Conservation (phyloP, 2,113 vertebrate genomes). For the Amphiprion ocellaris region DNA sequence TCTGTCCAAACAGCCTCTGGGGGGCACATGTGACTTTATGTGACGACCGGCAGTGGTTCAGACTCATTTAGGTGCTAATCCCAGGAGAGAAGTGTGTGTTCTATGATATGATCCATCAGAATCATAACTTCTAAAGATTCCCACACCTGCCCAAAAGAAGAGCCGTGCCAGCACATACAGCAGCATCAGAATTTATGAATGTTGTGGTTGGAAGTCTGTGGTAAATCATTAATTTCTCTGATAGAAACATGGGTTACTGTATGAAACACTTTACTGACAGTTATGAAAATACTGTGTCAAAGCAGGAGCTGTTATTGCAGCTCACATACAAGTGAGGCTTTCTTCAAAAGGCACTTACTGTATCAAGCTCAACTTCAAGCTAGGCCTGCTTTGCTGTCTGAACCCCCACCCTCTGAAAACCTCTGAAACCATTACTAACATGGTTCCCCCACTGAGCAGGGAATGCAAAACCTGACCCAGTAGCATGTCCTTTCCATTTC, state of each 20-base stretch:
- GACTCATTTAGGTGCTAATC: slow-evolving; percentile 36
- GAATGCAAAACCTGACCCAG: slow-evolving; percentile 29
- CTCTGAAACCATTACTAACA: slow-evolving; percentile 8
- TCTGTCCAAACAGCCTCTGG: slow-evolving; percentile 31
- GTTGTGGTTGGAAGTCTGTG: not conserved
- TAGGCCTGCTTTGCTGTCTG: not conserved
- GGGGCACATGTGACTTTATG: not conserved
- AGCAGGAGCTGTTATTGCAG: slow-evolving; percentile 1
- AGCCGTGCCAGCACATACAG: slow-evolving; percentile 24
- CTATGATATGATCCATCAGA: slow-evolving; percentile 23
- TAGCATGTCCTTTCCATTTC: slow-evolving; percentile 1
- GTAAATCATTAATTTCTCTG: slow-evolving; percentile 41
- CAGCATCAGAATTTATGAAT: slow-evolving; percentile 4
- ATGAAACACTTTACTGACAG: not conserved
- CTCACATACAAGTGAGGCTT: not conserved
- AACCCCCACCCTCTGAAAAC: slow-evolving; percentile 24
- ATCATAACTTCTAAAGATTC: slow-evolving; percentile 41
- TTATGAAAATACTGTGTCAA: slow-evolving; percentile 10
- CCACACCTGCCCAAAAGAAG: slow-evolving; percentile 44
- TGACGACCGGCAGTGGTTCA: slow-evolving; percentile 1
- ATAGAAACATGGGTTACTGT: slow-evolving; percentile 1
- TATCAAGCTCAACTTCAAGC: slow-evolving; percentile 24
- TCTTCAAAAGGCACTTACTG: slow-evolving; percentile 14
- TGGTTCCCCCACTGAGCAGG: not conserved
- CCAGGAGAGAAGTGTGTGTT: not conserved